Base-by-base conservation (phyloP, 2,797 vertebrate genomes). In the Fringilla coelebs region DNA sequence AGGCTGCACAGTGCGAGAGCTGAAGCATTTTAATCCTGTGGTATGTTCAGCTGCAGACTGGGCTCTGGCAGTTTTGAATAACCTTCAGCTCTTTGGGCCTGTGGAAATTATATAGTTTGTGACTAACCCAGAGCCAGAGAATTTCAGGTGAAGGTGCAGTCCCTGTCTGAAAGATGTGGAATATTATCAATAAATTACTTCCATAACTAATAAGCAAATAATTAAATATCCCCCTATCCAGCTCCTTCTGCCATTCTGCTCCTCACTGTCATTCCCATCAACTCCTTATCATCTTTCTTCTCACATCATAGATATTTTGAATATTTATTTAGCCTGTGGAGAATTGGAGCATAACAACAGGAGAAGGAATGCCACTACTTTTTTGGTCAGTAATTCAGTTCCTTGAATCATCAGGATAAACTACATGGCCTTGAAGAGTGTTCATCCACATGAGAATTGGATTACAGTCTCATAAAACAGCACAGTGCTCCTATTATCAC, bases 381-480 rank as follows among this genome's bases (percentile, higher is more conserved):
- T 97, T 94, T 92, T 82, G 60, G 92, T 84, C 86, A 95, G 77
- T 82, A 89, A 94, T 95, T 93, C 91, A 73, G 65, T 93, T 94
- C 43, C 45, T 90, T 93, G 92, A 94, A 90, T 96, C 28, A 45
- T 74, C 75, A 77, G 88, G 86, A 94, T 96, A 95, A 97, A 91
- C 88, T 87, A 71, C 11, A 0, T 0, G 15, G 86, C 88, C 93
- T 88, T 95, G 83, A 87, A 95, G 88, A 95, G 89, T 77, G 89
- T 79, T 89, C 92, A 95, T 66, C 71, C 94, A 86, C 95, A 84
- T 36, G 87, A 90, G 94, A 94, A 90, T 71, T 95, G 91, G 95
- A 96, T 98, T 95, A 95, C 84, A 61, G 20, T 71, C 81, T 94
- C 95, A 88, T 94, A 94, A 96, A 97, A 80, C 85, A 96, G 68